phyloP scores from a whole-genome alignment of 35 echinoderm and acorn worm species.

The Apostichopus japonicus region DNA sequence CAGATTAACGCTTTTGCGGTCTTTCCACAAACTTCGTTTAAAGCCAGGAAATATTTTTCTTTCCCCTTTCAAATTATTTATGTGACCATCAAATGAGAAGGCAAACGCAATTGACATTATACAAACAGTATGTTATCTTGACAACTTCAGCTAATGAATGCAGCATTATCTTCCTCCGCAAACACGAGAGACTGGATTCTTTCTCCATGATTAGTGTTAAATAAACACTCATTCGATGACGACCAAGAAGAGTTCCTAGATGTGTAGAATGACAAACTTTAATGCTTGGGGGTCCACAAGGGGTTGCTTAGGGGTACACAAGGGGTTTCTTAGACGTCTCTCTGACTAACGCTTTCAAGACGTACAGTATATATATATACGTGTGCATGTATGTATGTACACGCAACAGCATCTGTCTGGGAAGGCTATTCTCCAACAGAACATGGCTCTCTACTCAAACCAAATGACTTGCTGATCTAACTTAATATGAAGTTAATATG shows the following conservation, averaged over 20 bases:
- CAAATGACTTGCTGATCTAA: no score
- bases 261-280: conserved; percentile 6
- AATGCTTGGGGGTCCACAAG: no score
- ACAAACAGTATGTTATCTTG: conserved; percentile 7
- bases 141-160: conserved; percentile 7
- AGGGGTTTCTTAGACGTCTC: background rate
- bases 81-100: background rate
- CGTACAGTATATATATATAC: no score
- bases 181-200: background rate
- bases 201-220: background rate
- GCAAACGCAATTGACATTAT: conserved; percentile 13
- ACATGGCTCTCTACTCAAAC: no score
- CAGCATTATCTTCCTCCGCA: background rate
- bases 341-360: background rate
- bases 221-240: background rate
- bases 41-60: background rate
- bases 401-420: no score
- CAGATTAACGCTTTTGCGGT: no score
- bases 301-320: background rate
- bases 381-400: no score
- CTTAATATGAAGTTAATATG: no score
- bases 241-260: background rate
- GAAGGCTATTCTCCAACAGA: no score
- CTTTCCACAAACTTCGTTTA: background rate
- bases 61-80: conserved; percentile 8